A percentile compares a stretch with the other conserved stretches of the same genome.
phyloP scores from a whole-genome alignment of 2,888 invertebrate species.

The Ecdyonurus torrentis region DNA sequence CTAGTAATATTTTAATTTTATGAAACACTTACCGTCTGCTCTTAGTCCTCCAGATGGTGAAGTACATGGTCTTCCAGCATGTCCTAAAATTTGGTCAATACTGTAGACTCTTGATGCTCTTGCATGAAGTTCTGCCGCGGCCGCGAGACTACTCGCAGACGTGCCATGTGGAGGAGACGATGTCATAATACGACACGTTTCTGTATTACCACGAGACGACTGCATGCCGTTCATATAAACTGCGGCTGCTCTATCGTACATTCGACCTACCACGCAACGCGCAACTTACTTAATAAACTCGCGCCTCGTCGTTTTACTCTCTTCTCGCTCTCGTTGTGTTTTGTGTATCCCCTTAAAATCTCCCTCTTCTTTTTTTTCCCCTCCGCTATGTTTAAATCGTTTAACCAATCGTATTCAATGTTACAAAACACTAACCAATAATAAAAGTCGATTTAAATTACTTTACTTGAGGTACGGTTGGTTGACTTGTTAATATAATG shows the following conservation, averaged over 20 bases:
- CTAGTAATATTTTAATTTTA: too few relatives aligned
- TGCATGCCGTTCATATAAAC: neutral
- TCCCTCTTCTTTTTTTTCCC: neutral
- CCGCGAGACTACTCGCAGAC: neutral
- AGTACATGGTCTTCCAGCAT: neutral
- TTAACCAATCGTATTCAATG: neutral
- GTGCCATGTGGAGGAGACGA: neutral
- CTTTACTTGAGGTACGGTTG: neutral
- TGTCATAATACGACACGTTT: neutral
- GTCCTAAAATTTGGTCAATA: constrained; percentile 1
- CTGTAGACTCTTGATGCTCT: neutral
- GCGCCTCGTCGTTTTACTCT: too few relatives aligned
- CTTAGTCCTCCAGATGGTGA: neutral
- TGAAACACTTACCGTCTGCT: neutral
- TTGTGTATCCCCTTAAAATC: neutral
- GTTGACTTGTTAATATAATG: neutral
- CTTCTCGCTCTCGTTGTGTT: too few relatives aligned
- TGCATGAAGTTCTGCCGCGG: neutral
- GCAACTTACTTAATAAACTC: neutral
- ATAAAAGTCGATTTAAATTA: neutral
- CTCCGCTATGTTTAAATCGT: neutral
- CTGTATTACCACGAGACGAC: neutral
- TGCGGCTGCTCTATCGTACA: neutral
- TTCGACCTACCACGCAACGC: neutral
- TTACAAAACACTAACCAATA: neutral